Conservation (phyloP, 2,797 vertebrate species). For the Enteromius argenteus region DNA sequence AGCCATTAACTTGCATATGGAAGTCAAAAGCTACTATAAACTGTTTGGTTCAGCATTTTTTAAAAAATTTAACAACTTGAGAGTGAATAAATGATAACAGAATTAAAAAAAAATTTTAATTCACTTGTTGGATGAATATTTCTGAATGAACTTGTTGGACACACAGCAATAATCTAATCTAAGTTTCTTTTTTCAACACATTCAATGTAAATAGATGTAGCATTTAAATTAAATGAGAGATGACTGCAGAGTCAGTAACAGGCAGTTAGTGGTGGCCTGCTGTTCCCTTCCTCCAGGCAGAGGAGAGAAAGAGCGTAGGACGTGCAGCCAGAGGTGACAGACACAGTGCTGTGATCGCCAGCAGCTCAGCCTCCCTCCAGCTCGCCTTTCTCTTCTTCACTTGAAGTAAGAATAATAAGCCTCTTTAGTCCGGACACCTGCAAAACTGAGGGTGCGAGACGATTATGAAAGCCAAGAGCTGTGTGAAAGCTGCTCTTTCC, state of each 20-base stretch:
- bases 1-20: too few species aligned
- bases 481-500: slow-evolving; percentile 26
- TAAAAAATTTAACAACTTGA: too few species aligned
- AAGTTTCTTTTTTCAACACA: too few species aligned
- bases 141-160: too few species aligned
- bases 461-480: slow-evolving; percentile 48
- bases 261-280: not conserved
- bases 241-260: too few species aligned
- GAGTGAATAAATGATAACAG: too few species aligned
- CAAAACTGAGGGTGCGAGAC: slow-evolving; percentile 51
- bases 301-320: slow-evolving; percentile 5
- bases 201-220: not conserved
- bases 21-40: too few species aligned
- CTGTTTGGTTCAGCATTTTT: too few species aligned
- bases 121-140: too few species aligned
- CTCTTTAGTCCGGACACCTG: slow-evolving; percentile 58
- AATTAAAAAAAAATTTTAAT: too few species aligned
- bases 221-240: too few species aligned
- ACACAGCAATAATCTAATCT: too few species aligned
- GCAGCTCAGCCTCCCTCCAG: slow-evolving; percentile 50
- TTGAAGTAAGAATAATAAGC: slow-evolving; percentile 40
- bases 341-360: slow-evolving; percentile 26
- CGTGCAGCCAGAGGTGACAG: slow-evolving; percentile 53
- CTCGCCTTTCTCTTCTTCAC: slow-evolving; percentile 44
- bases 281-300: not conserved